These are phyloP conservation scores for Ailuropoda melanoleuca DNA, from an alignment of 2,113 vertebrate genomes.

Conservation along the genomic window DNA sequence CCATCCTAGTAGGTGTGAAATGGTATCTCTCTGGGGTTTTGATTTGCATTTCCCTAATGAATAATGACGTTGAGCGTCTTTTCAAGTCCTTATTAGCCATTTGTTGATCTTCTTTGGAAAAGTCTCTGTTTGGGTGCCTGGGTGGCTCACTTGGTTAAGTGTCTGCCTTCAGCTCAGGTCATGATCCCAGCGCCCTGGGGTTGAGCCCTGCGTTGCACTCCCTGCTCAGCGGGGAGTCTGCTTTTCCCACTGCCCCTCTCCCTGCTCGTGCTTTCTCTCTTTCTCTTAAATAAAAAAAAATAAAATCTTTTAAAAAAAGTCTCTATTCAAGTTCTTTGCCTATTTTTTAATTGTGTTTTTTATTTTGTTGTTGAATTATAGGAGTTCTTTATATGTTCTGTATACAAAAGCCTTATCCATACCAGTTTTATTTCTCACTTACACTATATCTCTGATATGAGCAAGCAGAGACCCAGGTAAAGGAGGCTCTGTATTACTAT, in stretches of 20 bases:
- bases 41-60: background rate
- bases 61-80: background rate
- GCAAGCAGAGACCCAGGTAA: background rate
- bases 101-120: background rate
- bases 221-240: too few relatives aligned
- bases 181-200: too few relatives aligned
- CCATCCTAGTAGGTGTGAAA: background rate
- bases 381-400: background rate
- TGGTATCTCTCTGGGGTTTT: background rate
- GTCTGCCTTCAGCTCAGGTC: too few relatives aligned
- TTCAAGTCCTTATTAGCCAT: background rate
- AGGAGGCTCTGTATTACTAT: too few relatives aligned
- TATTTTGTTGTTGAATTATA: background rate
- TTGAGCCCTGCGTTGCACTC: too few relatives aligned
- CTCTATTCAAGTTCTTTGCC: background rate
- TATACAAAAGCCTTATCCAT: background rate
- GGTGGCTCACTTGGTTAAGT: too few relatives aligned
- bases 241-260: too few relatives aligned
- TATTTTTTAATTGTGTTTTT: background rate
- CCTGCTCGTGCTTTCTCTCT: too few relatives aligned
- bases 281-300: too few relatives aligned
- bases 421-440: background rate
- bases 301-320: background rate
- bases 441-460: background rate
- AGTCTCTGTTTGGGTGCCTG: background rate